Evolutionary conservation across 2,113 vertebrate genomes (phyloP).

Genomic region (Apteryx mantelli): DNA sequence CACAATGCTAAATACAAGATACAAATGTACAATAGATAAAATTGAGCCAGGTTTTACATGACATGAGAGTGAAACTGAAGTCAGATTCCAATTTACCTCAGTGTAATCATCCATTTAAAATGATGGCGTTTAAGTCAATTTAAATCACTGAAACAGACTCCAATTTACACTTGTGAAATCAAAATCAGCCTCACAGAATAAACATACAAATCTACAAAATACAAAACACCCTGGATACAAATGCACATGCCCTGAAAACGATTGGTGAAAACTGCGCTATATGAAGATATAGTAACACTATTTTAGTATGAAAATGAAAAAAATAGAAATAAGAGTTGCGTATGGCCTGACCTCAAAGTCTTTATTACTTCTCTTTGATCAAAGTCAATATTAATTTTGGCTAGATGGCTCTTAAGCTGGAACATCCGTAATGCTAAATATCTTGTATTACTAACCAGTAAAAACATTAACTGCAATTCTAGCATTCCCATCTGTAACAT

Average conservation of each 20-base stretch:
- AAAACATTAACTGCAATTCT: not conserved
- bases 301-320: not conserved
- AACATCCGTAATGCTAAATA: not conserved
- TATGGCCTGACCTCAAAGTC: not conserved
- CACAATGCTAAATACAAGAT: not conserved
- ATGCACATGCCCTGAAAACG: not conserved
- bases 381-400: not conserved
- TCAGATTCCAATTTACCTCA: not conserved
- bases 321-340: not conserved
- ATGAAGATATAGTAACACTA: accelerated
- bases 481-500: not conserved
- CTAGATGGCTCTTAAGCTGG: not conserved
- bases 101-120: not conserved
- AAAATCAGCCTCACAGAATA: not conserved
- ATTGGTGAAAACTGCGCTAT: not conserved
- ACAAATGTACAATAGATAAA: not conserved
- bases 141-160: not conserved
- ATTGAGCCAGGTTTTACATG: not conserved
- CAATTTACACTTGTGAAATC: not conserved
- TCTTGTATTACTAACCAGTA: not conserved
- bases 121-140: not conserved
- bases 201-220: not conserved
- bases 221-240: not conserved
- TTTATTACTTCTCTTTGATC: not conserved
- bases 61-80: not conserved